Base-by-base conservation (phyloP, 1,140 invertebrate genomes). In the Drosophila mojavensis region DNA sequence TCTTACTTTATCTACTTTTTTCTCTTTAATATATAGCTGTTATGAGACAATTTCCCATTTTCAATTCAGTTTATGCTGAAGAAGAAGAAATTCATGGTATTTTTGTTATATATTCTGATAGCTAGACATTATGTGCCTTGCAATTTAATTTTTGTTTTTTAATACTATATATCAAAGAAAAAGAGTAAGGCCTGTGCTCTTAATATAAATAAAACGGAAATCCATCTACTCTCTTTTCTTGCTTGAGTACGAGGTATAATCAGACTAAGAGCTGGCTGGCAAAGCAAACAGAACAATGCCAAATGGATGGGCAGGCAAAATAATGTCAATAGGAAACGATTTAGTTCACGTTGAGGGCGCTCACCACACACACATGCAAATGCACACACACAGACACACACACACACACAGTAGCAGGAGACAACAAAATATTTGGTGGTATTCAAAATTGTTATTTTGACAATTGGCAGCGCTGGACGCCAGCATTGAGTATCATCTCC, bases 361-460 rank as follows among this genome's bases (percentile, higher is more conserved):
- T 58, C 56, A 9, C 50, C 3, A 13, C 39, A 39, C 39, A 39
- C 17, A 45, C 17, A 53, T 26, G 30, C 17, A 39, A 5, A 33
- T 13, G 50, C 9, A 39, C 9, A 20, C 10, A n/a, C 17, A 45
- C 13, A 30, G 11, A 17, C 53, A 60, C 11, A 47, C 63, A 71
- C 24, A 63, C 7, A 33, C 17, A 71, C 30, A 63, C 7, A 33
- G 41, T 53, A 61, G 70, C 47, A 0, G 17, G 20, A 60, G 50
- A 47, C 55, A 79, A 69, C 63, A 72, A 78, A 86, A 85, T 85
- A 85, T 85, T 84, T 81, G 75, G 51, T 86, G 63, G 71, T 72
- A 71, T 59, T 55, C 43, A 28, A 82, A 88, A 88, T 86, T 82
- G 83, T 88, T 86, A 88, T 86, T 68, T 78, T 79, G 79, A 67